phyloP scores from a whole-genome alignment of 2,113 vertebrate species.

The Anhinga rufa region DNA sequence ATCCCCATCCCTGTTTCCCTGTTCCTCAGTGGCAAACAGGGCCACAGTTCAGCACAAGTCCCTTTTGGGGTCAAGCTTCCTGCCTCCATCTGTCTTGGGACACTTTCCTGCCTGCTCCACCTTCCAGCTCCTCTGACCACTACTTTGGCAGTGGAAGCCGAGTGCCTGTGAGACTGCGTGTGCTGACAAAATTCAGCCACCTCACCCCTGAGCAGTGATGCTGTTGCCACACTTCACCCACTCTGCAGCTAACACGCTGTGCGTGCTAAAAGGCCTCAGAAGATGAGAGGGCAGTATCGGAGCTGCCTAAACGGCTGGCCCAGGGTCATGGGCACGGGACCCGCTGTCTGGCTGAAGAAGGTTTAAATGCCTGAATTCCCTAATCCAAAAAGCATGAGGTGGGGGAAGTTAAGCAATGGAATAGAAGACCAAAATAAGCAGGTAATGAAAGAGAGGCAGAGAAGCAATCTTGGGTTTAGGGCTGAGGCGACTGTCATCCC shows the following conservation, averaged over 20 bases:
- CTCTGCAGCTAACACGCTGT: not conserved
- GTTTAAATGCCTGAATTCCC: not conserved
- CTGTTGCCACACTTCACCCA: not conserved
- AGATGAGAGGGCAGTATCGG: not conserved
- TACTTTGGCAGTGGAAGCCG: not conserved
- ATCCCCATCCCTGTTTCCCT: not conserved
- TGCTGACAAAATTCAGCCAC: not conserved
- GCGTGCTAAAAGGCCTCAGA: not conserved
- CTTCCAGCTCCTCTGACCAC: not conserved
- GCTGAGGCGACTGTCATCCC: not conserved
- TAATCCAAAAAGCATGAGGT: not conserved
- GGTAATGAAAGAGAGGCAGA: not conserved
- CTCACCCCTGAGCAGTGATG: not conserved
- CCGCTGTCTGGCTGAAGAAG: not conserved
- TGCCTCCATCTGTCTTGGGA: not conserved
- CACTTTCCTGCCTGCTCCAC: not conserved
- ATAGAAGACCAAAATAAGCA: not conserved
- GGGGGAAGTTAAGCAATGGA: not conserved
- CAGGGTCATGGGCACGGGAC: not conserved
- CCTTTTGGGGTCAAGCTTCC: not conserved
- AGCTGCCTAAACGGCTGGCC: not conserved
- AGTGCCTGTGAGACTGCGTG: not conserved
- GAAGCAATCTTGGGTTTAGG: not conserved
- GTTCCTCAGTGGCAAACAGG: not conserved
- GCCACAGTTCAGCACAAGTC: not conserved